Evolutionary conservation across 2,797 vertebrate species (phyloP).

Genomic region (Sebastes dallii): DNA sequence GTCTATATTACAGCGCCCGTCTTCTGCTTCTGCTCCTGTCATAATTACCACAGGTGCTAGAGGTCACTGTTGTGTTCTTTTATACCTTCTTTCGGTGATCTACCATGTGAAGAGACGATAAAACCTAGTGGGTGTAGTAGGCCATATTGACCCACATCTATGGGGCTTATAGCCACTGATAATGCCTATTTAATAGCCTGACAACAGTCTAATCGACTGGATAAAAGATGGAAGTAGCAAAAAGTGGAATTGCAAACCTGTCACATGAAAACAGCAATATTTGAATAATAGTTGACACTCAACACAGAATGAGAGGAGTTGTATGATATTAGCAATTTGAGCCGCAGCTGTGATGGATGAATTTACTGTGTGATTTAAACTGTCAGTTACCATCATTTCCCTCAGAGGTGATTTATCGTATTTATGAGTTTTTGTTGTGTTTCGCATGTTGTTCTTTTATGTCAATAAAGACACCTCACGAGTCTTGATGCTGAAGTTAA

Average conservation of each 20-base stretch:
- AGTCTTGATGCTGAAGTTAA: background rate
- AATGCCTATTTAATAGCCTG: too few species aligned
- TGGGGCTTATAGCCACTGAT: too few species aligned
- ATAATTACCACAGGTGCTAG: too few species aligned
- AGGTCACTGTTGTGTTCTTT: too few species aligned
- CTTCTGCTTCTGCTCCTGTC: too few species aligned
- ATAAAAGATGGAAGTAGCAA: background rate
- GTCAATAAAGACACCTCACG: conserved; percentile 19
- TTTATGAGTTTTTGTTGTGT: background rate
- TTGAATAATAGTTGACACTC: background rate
- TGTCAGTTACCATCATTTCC: background rate
- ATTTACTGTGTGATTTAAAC: background rate
- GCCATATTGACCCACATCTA: too few species aligned
- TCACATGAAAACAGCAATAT: background rate
- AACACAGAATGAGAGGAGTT: background rate
- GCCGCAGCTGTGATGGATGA: background rate
- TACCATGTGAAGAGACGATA: too few species aligned
- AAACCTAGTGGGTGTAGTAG: too few species aligned
- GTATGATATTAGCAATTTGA: background rate
- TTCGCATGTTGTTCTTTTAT: background rate
- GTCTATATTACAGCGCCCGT: too few species aligned
- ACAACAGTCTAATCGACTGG: too few species aligned
- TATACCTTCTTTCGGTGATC: too few species aligned
- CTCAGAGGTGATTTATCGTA: background rate
- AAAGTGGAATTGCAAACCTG: background rate